Percentiles rank a stretch among this genome's conserved stretches.
These are phyloP conservation scores for Phania funesta DNA, from an alignment of 2,888 invertebrate species.

Conservation along the genomic window DNA sequence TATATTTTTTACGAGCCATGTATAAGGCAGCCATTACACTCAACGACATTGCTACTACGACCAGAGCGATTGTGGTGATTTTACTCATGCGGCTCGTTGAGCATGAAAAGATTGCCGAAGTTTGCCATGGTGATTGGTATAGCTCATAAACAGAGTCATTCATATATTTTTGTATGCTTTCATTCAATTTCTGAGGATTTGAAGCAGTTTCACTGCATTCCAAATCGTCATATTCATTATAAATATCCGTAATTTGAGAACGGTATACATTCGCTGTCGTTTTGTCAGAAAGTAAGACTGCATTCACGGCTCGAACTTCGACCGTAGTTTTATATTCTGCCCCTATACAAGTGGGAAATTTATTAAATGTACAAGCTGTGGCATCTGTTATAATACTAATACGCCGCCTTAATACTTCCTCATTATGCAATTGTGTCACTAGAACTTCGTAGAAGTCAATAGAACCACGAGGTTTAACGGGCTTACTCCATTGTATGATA, in stretches of 20 bases:
- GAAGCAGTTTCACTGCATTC: constrained; percentile 53
- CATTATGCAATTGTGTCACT: constrained; percentile 70
- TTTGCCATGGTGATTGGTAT: constrained; percentile 73
- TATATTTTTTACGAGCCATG: constrained; percentile 72
- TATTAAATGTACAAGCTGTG: constrained; percentile 67
- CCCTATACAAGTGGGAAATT: constrained; percentile 70
- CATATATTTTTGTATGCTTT: constrained; percentile 58
- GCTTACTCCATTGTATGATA: constrained; percentile 81
- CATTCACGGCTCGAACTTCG: constrained; percentile 78
- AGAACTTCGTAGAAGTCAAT: constrained; percentile 83
- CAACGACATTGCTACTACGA: constrained; percentile 66
- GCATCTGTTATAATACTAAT: constrained; percentile 70
- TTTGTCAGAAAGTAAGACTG: constrained; percentile 63
- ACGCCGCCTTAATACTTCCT: constrained; percentile 68
- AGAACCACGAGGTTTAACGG: constrained; percentile 82
- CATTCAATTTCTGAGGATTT: background rate
- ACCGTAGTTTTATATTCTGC: constrained; percentile 69
- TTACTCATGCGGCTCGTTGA: constrained; percentile 67
- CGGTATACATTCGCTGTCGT: background rate
- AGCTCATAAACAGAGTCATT: constrained; percentile 69
- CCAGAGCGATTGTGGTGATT: constrained; percentile 68
- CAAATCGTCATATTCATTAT: constrained; percentile 56
- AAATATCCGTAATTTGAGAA: constrained; percentile 23
- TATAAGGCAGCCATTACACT: constrained; percentile 68
- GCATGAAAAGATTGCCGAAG: constrained; percentile 68